Base-by-base conservation (phyloP, 2,888 invertebrate species). In the Trachelus troglodyta region DNA sequence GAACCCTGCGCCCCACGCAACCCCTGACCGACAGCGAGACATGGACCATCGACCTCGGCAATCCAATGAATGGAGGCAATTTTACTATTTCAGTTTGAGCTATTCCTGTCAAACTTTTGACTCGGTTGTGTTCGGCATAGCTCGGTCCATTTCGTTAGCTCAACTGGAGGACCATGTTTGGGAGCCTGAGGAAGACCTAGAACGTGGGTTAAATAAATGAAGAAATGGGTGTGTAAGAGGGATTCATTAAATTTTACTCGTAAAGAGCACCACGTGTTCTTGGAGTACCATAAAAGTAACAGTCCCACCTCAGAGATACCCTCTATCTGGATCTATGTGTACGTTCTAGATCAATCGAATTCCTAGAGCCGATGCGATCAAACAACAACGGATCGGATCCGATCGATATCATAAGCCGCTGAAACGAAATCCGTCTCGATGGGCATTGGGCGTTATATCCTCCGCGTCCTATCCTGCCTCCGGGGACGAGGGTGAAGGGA, bases 31-130 rank as follows among this genome's bases (percentile, higher is more conserved):
- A 56, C 40, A 56, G 23, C 40, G 40, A 56, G 40, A 56, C 40
- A 56, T 23, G 40, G 40, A 56, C 40, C 40, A 23, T 56, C 40
- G 40, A 56, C 40, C 40, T 23, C 40, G 23, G 40, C 23, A 56
- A 56, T 56, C 40, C 40, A 71, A 71, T 71, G 71, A 33, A 71
- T 33, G 71, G 15, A 71, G 31, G 11, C 31, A 71, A 71, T 71
- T 15, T 34, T 12, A 71, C 71, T 71, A 31, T 71, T 71, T 71
- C 71, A 31, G 71, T 71, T 71, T 71, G 11, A 31, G 71, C 71
- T 71, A 71, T 71, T 71, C 30, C 71, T 15, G 31, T 30, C 2
- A 33, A 56, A 56, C 23, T 23, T 56, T 56, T 56, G 23, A 56
- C 40, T 56, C 40, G 40, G 40, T 56, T 23, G 23, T 23, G 40